Base-by-base conservation (phyloP, 2,797 vertebrate genomes). In the Harpagifer antarcticus region DNA sequence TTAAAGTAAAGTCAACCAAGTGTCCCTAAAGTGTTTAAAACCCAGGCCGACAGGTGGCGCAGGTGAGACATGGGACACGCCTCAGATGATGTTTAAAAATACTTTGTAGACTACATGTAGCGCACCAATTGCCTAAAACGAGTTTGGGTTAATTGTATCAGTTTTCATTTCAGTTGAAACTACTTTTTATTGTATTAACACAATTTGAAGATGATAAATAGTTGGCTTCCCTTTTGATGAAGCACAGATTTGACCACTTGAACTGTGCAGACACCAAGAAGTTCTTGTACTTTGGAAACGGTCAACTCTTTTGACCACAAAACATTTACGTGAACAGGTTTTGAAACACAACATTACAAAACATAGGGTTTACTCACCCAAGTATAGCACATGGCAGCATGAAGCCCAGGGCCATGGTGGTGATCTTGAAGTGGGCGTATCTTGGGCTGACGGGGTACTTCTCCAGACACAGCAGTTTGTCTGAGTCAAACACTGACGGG, bases 361-460 rank as follows among this genome's bases (percentile, higher is more conserved):
- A 17, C 17, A 45, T 45, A 2, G 10, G 27, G 31, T 53, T n/a
- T 61, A 88, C 95, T 93, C 87, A 96, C 95, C 95, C 94, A 9
- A 96, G 82, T 58, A 96, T 95, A 53, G 84, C n/a, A 75, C 95
- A 95, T 42, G 95, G 95, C 78, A 95, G 74, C 74, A 96, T 80
- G 75, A 96, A 96, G 2, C 94, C 94, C 4, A 95, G 78, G 14
- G 87, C 88, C 56, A 94, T 92, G 0, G 93, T 94, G 62, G 84
- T 78, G 50, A 95, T 95, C 89, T 94, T 95, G 81, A 96, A 95
- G 80, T 78, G 70, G 58, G 95, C 94, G 0, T 94, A 95, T 76
- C 74, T 87, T 14, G 81, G 74, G 45, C 90, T 94, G 70, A 95
- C 90, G 0, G 94, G 94, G 73, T 95, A 96, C 76, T 93, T 86